phyloP scores from a whole-genome alignment of 2,888 invertebrate species.

The Dendrolimus houi region DNA sequence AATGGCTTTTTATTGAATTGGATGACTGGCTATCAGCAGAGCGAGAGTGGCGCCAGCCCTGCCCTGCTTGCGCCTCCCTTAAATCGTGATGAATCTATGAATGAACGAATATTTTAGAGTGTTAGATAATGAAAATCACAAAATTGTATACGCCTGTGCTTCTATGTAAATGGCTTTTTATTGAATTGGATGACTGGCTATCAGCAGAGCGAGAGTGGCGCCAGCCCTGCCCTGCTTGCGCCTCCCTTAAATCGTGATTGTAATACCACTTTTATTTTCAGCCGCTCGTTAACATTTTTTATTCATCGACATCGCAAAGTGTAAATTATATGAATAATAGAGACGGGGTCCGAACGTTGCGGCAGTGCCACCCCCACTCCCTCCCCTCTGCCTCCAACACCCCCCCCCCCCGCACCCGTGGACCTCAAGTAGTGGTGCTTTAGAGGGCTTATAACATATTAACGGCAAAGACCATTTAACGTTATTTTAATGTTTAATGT shows the following conservation, averaged over 20 bases:
- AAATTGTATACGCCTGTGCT: too few species aligned
- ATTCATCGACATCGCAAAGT: slow-evolving; percentile 15
- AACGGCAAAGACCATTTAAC: neutral
- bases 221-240: neutral
- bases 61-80: too few species aligned
- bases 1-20: too few species aligned
- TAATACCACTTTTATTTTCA: slow-evolving; percentile 6
- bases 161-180: too few species aligned
- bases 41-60: too few species aligned
- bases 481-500: too few species aligned
- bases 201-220: neutral
- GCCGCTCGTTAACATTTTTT: slow-evolving; percentile 17
- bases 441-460: slow-evolving; percentile 4
- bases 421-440: neutral
- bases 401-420: neutral
- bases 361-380: neutral
- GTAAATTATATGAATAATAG: slow-evolving; percentile 22
- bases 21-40: too few species aligned
- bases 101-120: too few species aligned
- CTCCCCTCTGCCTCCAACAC: too few species aligned
- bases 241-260: slow-evolving; percentile 3
- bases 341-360: slow-evolving; percentile 4
- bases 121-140: too few species aligned
- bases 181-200: too few species aligned
- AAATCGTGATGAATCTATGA: too few species aligned